Conservation (phyloP, 2,888 invertebrate genomes). For the Oligia latruncula region DNA sequence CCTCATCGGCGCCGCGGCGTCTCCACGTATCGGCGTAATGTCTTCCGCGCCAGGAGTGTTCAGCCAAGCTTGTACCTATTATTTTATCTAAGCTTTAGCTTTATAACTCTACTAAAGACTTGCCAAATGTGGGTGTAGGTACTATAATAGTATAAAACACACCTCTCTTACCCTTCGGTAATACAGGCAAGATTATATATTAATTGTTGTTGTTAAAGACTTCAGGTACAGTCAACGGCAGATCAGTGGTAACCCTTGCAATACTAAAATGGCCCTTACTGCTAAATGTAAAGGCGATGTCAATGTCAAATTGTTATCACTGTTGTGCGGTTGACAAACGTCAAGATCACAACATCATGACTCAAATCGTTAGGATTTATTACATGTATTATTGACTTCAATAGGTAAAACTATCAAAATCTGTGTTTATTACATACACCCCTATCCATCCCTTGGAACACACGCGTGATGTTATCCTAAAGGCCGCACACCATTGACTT, state of each 20-base stretch:
- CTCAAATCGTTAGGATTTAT: neutral
- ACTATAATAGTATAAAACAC: neutral
- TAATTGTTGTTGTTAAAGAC: neutral
- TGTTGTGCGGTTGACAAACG: neutral
- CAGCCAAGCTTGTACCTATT: conserved; percentile 18
- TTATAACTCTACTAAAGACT: neutral
- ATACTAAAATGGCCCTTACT: neutral
- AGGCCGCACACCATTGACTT: neutral
- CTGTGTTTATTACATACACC: neutral
- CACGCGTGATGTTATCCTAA: neutral
- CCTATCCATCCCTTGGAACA: too few relatives aligned
- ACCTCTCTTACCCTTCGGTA: neutral
- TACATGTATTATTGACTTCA: neutral
- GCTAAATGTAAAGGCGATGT: neutral
- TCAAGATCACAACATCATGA: neutral
- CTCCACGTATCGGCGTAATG: conserved; percentile 35
- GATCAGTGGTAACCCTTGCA: neutral
- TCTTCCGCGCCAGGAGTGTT: conserved; percentile 24
- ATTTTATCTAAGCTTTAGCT: conserved; percentile 19
- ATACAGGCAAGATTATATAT: neutral
- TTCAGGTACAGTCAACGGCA: neutral
- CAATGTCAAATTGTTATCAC: neutral
- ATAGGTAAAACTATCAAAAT: neutral
- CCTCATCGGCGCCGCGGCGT: conserved; percentile 21
- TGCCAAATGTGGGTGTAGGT: neutral